These are phyloP conservation scores for Cynocephalus volans DNA, from an alignment of 2,113 vertebrate genomes.

Conservation along the genomic window DNA sequence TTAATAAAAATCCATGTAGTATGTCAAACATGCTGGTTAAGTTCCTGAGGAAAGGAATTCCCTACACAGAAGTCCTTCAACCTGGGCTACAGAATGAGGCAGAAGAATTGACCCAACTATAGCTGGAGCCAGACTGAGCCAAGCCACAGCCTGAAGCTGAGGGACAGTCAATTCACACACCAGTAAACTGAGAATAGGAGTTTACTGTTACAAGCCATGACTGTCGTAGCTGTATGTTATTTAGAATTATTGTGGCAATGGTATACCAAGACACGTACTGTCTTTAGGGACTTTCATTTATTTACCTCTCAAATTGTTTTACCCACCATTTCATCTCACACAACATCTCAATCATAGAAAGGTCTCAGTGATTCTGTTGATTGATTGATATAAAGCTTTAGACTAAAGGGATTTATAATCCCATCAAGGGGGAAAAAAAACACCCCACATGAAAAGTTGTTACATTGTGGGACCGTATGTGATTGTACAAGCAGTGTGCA, in stretches of 20 bases:
- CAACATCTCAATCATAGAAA: slow-evolving; percentile 6
- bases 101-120: neutral
- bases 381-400: neutral
- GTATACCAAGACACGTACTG: neutral
- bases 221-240: neutral
- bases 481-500: neutral
- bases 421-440: neutral
- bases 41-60: neutral
- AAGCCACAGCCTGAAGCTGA: neutral
- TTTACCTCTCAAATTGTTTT: slow-evolving; percentile 52
- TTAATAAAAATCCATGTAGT: neutral
- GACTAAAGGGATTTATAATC: neutral
- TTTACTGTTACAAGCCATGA: neutral
- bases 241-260: slow-evolving; percentile 25
- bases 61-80: neutral
- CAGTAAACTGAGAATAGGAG: neutral
- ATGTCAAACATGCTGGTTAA: neutral
- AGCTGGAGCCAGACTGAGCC: neutral
- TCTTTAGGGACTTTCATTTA: slow-evolving; percentile 34
- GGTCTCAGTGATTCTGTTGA: neutral
- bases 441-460: neutral
- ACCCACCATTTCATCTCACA: slow-evolving; percentile 11
- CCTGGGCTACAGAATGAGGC: neutral
- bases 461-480: neutral
- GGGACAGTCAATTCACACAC: neutral